phyloP scores from a whole-genome alignment of 2,888 invertebrate species.

The Papilio protenor region DNA sequence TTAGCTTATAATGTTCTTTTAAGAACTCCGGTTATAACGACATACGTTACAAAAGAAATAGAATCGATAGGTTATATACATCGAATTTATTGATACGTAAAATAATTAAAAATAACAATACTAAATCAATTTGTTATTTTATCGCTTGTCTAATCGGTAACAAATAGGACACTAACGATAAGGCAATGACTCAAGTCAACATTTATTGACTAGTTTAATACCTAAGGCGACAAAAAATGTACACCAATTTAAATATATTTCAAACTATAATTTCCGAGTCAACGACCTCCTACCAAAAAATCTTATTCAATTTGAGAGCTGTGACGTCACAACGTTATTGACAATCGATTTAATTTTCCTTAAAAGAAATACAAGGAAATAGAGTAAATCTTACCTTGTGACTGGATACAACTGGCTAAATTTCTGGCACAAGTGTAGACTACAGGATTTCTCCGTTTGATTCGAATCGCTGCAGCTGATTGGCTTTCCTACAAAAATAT shows the following conservation, averaged over 20 bases:
- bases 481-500: slow-evolving; percentile 82
- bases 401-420: slow-evolving; percentile 93
- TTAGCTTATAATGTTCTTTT: not conserved
- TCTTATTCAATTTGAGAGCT: not conserved
- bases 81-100: not conserved
- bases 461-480: slow-evolving; percentile 82
- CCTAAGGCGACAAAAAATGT: slow-evolving; percentile 1
- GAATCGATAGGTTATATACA: not conserved
- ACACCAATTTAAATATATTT: not conserved
- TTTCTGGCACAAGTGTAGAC: slow-evolving; percentile 94
- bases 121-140: not conserved
- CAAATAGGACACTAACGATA: slow-evolving; percentile 4
- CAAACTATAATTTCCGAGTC: not conserved
- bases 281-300: not conserved
- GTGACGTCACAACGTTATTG: not conserved
- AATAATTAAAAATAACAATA: not conserved
- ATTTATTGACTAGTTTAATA: not conserved
- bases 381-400: slow-evolving; percentile 77
- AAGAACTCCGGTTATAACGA: too few relatives aligned
- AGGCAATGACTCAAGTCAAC: slow-evolving; percentile 3
- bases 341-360: not conserved
- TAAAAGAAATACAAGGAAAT: not conserved
- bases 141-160: slow-evolving; percentile 14
- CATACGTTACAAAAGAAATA: too few relatives aligned
- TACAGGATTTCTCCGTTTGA: slow-evolving; percentile 86